Conservation (phyloP, 2,888 invertebrate species). For the Caenorhabditis sp. region DNA sequence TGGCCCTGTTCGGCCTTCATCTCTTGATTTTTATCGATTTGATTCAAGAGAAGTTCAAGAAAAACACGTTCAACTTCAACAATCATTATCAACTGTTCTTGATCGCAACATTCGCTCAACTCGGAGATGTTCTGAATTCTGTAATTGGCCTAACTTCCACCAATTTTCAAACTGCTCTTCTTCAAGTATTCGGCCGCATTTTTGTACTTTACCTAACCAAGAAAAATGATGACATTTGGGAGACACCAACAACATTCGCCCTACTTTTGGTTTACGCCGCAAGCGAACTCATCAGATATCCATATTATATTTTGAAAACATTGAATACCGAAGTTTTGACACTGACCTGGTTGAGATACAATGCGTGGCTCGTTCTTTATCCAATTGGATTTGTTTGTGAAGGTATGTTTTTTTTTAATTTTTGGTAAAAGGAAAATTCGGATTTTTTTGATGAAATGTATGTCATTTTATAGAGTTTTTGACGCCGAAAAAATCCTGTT, state of each 20-base stretch:
- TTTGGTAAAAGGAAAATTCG: no score
- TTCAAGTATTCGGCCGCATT: slow-evolving; percentile 38
- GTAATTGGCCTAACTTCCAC: slow-evolving; percentile 23
- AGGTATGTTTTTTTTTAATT: slow-evolving; percentile 73
- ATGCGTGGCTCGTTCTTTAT: slow-evolving; percentile 90
- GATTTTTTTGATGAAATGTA: no score
- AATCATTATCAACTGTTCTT: background rate
- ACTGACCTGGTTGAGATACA: slow-evolving; percentile 90
- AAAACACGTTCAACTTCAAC: background rate
- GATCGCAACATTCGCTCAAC: background rate
- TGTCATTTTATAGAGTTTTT: no score
- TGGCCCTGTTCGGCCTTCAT: background rate
- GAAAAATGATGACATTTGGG: slow-evolving; percentile 6
- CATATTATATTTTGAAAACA: slow-evolving; percentile 80
- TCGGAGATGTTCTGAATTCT: slow-evolving; percentile 17
- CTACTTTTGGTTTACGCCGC: slow-evolving; percentile 34
- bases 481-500: no score
- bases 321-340: slow-evolving; percentile 72
- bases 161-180: background rate
- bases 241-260: slow-evolving; percentile 2
- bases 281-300: slow-evolving; percentile 76
- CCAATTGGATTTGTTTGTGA: slow-evolving; percentile 89
- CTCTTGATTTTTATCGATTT: background rate
- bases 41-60: slow-evolving; percentile 1
- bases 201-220: no score